Evolutionary conservation across 2,888 invertebrate genomes (phyloP), one percentile per base, ranked within the genome.

Genomic region (Meloe dianella): DNA sequence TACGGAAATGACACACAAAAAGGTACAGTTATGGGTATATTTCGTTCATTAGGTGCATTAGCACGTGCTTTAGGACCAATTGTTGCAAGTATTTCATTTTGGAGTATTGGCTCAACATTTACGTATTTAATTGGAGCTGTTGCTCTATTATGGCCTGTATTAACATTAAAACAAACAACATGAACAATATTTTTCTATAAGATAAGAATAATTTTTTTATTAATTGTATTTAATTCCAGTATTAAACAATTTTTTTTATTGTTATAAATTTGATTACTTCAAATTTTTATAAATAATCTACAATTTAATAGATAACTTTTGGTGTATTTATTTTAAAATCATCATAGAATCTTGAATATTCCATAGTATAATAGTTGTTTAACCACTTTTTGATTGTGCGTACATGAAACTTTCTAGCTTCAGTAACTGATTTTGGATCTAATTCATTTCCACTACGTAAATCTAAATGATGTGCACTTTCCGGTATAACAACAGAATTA

Each of bases 61-160:
- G 97, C 98, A 0, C 87, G 98, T 73, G 96, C 97, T 24, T 83
- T 95, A 35, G 98, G 98, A 0, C 98, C 98, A 0, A 86, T 97
- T 63, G 82, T 95, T 14, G 94, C 96, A 27, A 94, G 96, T 62
- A 87, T 94, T 73, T 93, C 92, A 29, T 98, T 96, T 85, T 98
- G 98, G 98, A 91, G 92, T 80, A 87, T 93, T 63, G 97, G 97
- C 8, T 92, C 97, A 5, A 87, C 88, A 64, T 82, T 88, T 17
- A 96, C 96, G 0, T 98, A 98, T 81, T 85, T 91, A 5, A 84
- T 90, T 35, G 97, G 97, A 17, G 93, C 94, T 24, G 74, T 91
- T 38, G 85, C 90, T 60, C 87, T 97, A 68, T 77, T 93, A 57
- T 85, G 93, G 83, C 97, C 97, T 70, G 91, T 92, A 75, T 80